phyloP scores from a whole-genome alignment of 2,888 invertebrate genomes.

The Lymantria monacha region DNA sequence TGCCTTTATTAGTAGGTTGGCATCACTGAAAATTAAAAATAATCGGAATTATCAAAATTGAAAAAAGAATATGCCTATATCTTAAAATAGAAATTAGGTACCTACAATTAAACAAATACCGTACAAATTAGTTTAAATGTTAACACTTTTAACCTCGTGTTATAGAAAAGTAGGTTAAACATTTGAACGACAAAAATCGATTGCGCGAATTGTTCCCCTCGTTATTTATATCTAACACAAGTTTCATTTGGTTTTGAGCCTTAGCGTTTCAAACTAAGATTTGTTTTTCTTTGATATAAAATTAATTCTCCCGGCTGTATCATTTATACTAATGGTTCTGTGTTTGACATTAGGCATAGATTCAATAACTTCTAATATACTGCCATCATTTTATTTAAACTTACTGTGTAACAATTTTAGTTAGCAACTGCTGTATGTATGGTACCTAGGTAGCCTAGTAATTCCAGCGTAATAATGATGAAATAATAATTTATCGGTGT shows the following conservation, averaged over 20 bases:
- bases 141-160: neutral
- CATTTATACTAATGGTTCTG: neutral
- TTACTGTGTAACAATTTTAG: too few relatives aligned
- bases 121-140: neutral
- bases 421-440: too few relatives aligned
- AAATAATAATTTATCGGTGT: too few relatives aligned
- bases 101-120: neutral
- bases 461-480: too few relatives aligned
- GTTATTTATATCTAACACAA: neutral
- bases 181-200: slow-evolving; percentile 12
- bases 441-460: too few relatives aligned
- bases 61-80: neutral
- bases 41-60: neutral
- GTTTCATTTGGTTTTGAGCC: neutral
- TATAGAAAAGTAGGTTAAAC: neutral
- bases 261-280: neutral
- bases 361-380: too few relatives aligned
- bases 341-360: neutral
- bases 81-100: too few relatives aligned
- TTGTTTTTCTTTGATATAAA: neutral
- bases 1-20: neutral
- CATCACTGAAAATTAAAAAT: neutral
- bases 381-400: too few relatives aligned
- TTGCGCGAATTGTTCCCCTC: slow-evolving; percentile 4
- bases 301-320: neutral